These are phyloP conservation scores for Aphodius granarius DNA, from an alignment of 2,888 invertebrate species.

Conservation along the genomic window DNA sequence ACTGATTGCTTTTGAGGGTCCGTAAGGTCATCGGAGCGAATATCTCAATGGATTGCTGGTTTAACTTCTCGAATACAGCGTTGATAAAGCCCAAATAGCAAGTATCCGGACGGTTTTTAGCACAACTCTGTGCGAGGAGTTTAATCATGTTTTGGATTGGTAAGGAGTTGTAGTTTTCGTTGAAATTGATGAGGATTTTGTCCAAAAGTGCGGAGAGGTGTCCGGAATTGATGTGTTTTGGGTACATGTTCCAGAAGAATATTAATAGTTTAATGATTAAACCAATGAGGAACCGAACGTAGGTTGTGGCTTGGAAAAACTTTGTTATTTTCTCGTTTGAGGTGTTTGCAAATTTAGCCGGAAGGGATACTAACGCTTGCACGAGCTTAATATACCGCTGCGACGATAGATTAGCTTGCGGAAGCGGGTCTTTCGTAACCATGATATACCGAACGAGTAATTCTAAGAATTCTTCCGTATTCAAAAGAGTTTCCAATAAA, in stretches of 20 bases:
- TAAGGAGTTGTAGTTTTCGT: conserved; percentile 53
- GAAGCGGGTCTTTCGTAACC: conserved; percentile 20
- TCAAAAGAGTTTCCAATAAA: conserved; percentile 54
- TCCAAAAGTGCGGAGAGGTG: conserved; percentile 54
- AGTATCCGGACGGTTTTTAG: conserved; percentile 45
- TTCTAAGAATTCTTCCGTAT: conserved; percentile 61
- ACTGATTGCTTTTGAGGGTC: conserved; percentile 55
- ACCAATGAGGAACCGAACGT: conserved; percentile 56
- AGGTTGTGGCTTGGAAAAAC: conserved; percentile 61
- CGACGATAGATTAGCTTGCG: conserved; percentile 32
- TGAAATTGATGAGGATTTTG: conserved; percentile 63
- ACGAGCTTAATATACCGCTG: conserved; percentile 59
- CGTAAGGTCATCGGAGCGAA: conserved; percentile 61
- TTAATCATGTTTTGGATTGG: conserved; percentile 59
- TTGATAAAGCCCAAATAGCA: conserved; percentile 54
- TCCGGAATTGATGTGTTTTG: background rate
- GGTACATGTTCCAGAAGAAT: conserved; percentile 54
- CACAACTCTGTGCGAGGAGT: conserved; percentile 60
- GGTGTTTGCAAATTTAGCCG: conserved; percentile 71
- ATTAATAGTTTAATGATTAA: conserved; percentile 45
- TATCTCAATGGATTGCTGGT: conserved; percentile 62
- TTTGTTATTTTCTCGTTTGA: conserved; percentile 59
- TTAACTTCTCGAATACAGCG: conserved; percentile 59
- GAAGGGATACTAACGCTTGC: conserved; percentile 67
- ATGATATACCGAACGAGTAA: conserved; percentile 46